phyloP scores from a whole-genome alignment of 2,888 invertebrate species.

The Heliconius charithonia region DNA sequence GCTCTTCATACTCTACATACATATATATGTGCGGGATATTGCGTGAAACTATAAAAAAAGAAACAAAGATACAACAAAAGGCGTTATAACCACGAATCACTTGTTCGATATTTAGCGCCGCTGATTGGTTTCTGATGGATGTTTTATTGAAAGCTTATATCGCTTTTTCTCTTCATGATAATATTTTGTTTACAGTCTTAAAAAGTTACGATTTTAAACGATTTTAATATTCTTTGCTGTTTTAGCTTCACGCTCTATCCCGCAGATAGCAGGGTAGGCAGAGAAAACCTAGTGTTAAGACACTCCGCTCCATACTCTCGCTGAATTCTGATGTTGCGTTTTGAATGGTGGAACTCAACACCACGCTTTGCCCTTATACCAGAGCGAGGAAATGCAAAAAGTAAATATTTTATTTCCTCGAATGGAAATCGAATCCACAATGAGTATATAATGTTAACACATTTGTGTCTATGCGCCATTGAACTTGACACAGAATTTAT shows the following conservation, averaged over 20 bases:
- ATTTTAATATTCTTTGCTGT: background rate
- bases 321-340: too few species aligned
- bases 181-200: conserved; percentile 2
- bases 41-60: background rate
- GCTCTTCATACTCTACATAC: background rate
- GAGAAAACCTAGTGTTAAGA: too few species aligned
- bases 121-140: conserved; percentile 35
- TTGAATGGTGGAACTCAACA: too few species aligned
- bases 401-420: background rate
- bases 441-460: too few species aligned
- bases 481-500: too few species aligned
- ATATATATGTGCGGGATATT: background rate
- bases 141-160: conserved; percentile 20
- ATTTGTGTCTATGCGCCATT: too few species aligned
- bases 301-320: too few species aligned
- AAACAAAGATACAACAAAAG: background rate
- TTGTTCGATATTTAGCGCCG: conserved; percentile 25
- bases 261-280: too few species aligned
- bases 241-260: background rate
- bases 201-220: background rate
- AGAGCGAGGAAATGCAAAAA: background rate
- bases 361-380: too few species aligned
- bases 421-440: background rate
- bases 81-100: background rate
- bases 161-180: background rate